Base-by-base conservation (phyloP, 2,113 vertebrate species). In the Sula dactylatra region DNA sequence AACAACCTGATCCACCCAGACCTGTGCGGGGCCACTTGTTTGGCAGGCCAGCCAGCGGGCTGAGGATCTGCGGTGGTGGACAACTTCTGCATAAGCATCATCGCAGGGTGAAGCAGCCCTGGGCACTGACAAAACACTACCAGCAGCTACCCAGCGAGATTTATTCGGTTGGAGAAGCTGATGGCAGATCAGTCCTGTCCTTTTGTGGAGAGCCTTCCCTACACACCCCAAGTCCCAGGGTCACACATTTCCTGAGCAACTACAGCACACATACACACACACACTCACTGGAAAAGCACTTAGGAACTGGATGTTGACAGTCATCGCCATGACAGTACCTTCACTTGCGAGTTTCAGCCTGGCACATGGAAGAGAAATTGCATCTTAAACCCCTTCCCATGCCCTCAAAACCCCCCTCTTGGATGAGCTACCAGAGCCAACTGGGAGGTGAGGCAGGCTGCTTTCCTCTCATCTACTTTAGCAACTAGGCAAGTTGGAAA, bases 21-120 rank as follows among this genome's bases (percentile, higher is more conserved):
- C 18, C 61, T 12, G 19, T 7, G 13, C 10, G 32, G 34, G 42
- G 27, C 26, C 2, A 0, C 12, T 18, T 8, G 0, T 67, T 31
- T 10, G 2, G 26, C 45, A 67, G 59, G 52, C 49, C n/a, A 2
- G 71, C 22, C 4, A 1, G 16, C 0, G 34, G 25, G n/a, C 47
- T 38, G 55, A 70, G 69, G 55, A 13, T 12, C 69, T 34, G 50
- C 16, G 2, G 31, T 2, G 24, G 50, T 40, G 10, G 13, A 16
- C n/a, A 26, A 5, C 11, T 36, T 7, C 44, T 65, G 58, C 45
- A 8, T 25, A 7, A 76, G 52, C 42, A 58, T 38, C 31, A 2
- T 2, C 31, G 32, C 9, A 13, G 67, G 69, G 34, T 15, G 38
- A 64, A 77, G 67, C 47, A 81, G 73, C 38, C 29, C 65, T 3